These are phyloP conservation scores for Riptortus pedestris DNA, from an alignment of 1,140 invertebrate genomes.

Conservation along the genomic window DNA sequence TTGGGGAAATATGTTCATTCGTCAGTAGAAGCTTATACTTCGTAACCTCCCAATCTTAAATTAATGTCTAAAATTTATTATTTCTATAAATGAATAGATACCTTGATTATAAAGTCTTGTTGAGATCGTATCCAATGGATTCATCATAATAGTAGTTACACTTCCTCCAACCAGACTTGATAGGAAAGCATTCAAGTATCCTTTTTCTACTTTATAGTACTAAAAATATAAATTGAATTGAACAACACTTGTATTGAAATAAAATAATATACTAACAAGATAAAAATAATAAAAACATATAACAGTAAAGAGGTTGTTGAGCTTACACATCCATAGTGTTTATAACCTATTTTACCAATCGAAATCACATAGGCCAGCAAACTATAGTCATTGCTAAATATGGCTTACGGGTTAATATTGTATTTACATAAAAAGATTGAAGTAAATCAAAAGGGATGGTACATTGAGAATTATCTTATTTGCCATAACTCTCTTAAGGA, in stretches of 20 bases:
- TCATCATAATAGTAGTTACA: conserved; percentile 68
- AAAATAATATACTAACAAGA: not conserved
- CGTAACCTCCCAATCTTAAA: no score
- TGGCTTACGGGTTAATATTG: no score
- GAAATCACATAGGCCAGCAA: no score
- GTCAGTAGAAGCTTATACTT: no score
- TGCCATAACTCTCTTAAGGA: no score
- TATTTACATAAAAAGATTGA: no score
- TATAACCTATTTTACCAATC: not conserved
- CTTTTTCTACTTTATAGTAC: conserved; percentile 19
- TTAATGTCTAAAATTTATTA: no score
- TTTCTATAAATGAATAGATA: conserved; percentile 34
- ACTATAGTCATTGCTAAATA: no score
- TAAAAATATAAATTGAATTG: conserved; percentile 12
- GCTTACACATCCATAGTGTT: not conserved
- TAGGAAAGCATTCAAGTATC: conserved; percentile 53
- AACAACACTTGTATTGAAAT: not conserved
- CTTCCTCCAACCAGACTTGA: conserved; percentile 68
- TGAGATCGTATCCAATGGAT: conserved; percentile 82
- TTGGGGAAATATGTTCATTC: no score
- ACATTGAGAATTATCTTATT: no score
- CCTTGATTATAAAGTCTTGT: conserved; percentile 86
- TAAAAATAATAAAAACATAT: not conserved
- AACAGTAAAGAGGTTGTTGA: not conserved
- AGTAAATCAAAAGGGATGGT: no score